Percentiles rank a stretch among this genome's conserved stretches.
Conservation (phyloP, 2,113 vertebrate species). For the Cynoglossus semilaevis region DNA sequence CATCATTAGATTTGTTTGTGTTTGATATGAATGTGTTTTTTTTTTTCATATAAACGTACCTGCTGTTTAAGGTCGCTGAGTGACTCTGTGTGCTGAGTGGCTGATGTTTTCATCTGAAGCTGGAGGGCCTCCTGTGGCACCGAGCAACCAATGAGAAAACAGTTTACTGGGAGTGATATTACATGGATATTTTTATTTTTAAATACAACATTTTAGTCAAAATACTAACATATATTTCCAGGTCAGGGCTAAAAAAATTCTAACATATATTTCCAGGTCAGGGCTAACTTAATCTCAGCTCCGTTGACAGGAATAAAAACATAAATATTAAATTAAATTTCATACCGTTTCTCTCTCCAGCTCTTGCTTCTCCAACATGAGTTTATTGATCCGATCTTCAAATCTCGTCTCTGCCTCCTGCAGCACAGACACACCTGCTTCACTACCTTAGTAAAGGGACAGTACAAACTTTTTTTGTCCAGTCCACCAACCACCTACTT, state of each 20-base stretch:
- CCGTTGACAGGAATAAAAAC: not conserved
- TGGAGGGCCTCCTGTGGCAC: conserved; percentile 53
- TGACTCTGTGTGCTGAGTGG: conserved; percentile 81
- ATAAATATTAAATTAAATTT: not conserved
- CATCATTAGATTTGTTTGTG: not conserved
- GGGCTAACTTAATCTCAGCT: no score
- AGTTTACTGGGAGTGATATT: no score
- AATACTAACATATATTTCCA: no score
- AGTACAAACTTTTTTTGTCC: no score
- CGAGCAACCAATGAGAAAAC: not conserved
- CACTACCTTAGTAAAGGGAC: not conserved
- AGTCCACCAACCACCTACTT: no score
- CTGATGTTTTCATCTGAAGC: conserved; percentile 70
- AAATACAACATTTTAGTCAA: no score
- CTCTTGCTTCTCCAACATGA: conserved; percentile 89
- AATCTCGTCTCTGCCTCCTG: conserved; percentile 85
- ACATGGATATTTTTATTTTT: no score
- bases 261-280: no score
- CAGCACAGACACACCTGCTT: not conserved
- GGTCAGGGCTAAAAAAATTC: no score
- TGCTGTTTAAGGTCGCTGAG: conserved; percentile 82
- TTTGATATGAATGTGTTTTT: not conserved
- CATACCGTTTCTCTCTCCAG: conserved; percentile 89
- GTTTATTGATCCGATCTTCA: conserved; percentile 86
- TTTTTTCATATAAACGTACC: conserved; percentile 68